Conservation (phyloP, 2,888 invertebrate genomes). For the Linnaemya tessellans region DNA sequence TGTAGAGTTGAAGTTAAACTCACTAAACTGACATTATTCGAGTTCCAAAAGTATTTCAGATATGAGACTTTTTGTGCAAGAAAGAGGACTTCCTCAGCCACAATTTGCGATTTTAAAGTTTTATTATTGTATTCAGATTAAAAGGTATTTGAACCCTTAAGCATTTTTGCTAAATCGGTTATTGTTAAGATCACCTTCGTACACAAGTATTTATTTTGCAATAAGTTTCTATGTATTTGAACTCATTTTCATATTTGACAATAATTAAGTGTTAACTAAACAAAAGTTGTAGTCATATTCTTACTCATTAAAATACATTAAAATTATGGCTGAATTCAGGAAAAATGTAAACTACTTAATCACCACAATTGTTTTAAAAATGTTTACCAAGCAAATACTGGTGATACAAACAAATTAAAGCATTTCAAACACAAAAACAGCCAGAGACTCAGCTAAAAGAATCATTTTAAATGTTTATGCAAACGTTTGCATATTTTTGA, state of each 20-base stretch:
- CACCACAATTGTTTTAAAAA: constrained; percentile 12
- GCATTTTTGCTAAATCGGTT: no score
- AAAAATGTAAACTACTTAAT: constrained; percentile 30
- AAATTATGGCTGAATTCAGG: background rate
- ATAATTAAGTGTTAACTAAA: constrained; percentile 10
- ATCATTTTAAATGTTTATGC: constrained; percentile 42
- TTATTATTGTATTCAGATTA: no score
- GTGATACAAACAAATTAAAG: background rate
- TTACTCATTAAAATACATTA: constrained; percentile 2
- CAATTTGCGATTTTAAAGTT: no score
- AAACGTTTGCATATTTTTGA: constrained; percentile 43
- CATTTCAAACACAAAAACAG: constrained; percentile 17
- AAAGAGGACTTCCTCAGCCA: no score
- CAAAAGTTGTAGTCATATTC: background rate
- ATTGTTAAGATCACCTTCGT: no score
- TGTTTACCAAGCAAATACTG: background rate
- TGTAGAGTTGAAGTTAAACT: no score
- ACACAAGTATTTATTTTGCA: no score
- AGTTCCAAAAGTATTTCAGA: no score
- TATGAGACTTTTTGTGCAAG: no score
- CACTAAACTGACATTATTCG: no score
- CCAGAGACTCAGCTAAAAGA: background rate
- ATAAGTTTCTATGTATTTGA: background rate
- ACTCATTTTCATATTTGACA: constrained; percentile 15
- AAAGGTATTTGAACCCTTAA: no score